phyloP scores from a whole-genome alignment of 2,888 invertebrate species.

The Congeria kusceri region DNA sequence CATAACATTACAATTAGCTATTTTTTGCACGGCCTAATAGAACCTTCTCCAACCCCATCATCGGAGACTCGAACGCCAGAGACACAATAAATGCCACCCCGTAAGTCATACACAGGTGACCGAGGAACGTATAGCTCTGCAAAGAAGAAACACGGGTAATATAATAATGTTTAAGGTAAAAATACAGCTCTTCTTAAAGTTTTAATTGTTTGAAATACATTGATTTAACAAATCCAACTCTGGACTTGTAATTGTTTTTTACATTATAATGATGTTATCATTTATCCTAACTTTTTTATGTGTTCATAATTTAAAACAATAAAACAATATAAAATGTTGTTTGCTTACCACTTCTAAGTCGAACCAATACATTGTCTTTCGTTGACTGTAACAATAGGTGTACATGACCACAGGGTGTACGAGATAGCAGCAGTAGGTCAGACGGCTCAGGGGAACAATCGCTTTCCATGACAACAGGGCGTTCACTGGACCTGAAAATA shows the following conservation, averaged over 20 bases:
- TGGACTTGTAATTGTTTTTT: too few relatives aligned
- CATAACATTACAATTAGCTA: too few relatives aligned
- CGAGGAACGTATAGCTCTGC: slow-evolving; percentile 17
- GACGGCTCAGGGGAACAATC: slow-evolving; percentile 56
- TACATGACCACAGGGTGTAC: slow-evolving; percentile 61
- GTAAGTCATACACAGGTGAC: slow-evolving; percentile 16
- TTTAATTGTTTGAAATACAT: too few relatives aligned
- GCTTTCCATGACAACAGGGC: slow-evolving; percentile 60
- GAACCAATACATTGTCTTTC: slow-evolving; percentile 43
- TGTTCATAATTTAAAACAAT: too few relatives aligned
- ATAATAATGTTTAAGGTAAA: too few relatives aligned
- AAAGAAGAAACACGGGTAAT: neutral
- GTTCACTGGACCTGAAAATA: slow-evolving; percentile 54
- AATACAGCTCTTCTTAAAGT: too few relatives aligned
- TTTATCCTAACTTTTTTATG: too few relatives aligned
- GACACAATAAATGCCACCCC: slow-evolving; percentile 15
- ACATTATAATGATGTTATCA: too few relatives aligned
- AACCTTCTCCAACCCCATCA: slow-evolving; percentile 28
- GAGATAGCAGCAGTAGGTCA: slow-evolving; percentile 65
- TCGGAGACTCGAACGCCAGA: slow-evolving; percentile 24
- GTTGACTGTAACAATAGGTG: slow-evolving; percentile 26
- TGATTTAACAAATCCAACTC: too few relatives aligned
- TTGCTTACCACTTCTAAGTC: slow-evolving; percentile 57
- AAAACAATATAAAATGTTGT: neutral
- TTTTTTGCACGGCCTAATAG: slow-evolving; percentile 12